Percentiles rank a stretch among this genome's conserved stretches.
Evolutionary conservation across 1,140 invertebrate species (phyloP).

Genomic region (Acromyrmex heyeri): DNA sequence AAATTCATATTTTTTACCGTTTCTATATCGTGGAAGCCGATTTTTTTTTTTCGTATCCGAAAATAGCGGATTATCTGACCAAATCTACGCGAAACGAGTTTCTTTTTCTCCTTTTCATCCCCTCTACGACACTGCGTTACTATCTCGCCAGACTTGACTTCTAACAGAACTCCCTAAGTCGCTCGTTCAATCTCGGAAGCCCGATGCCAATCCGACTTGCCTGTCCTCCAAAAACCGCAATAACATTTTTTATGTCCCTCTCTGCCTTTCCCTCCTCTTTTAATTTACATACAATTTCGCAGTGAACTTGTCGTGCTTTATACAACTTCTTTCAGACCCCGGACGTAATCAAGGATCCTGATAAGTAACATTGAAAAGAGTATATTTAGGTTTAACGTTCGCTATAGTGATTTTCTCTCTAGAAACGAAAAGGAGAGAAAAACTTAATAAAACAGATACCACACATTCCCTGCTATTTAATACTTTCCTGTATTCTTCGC

Average conservation of each 20-base stretch:
- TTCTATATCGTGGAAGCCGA: constrained; percentile 2
- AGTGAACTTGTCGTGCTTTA: constrained; percentile 6
- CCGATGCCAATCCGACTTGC: constrained; percentile 47
- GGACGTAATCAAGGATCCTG: constrained; percentile 46
- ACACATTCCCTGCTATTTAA: neutral
- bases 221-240: constrained; percentile 48
- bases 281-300: constrained; percentile 72
- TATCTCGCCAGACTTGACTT: constrained; percentile 58
- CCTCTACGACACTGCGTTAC: constrained; percentile 18
- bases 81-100: constrained; percentile 72
- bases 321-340: constrained; percentile 33
- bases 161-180: constrained; percentile 72
- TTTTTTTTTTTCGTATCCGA: neutral
- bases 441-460: constrained; percentile 34
- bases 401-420: constrained; percentile 8
- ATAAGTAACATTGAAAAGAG: constrained; percentile 54
- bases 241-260: constrained; percentile 60
- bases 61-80: constrained; percentile 71
- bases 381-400: constrained; percentile 22
- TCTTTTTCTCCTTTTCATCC: constrained; percentile 55
- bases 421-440: neutral
- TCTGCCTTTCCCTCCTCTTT: constrained; percentile 36
- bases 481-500: neutral
- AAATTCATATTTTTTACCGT: constrained; percentile 65
- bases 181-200: constrained; percentile 72